Evolutionary conservation across 2,888 invertebrate species (phyloP).

Genomic region (Agrypnus murinus): DNA sequence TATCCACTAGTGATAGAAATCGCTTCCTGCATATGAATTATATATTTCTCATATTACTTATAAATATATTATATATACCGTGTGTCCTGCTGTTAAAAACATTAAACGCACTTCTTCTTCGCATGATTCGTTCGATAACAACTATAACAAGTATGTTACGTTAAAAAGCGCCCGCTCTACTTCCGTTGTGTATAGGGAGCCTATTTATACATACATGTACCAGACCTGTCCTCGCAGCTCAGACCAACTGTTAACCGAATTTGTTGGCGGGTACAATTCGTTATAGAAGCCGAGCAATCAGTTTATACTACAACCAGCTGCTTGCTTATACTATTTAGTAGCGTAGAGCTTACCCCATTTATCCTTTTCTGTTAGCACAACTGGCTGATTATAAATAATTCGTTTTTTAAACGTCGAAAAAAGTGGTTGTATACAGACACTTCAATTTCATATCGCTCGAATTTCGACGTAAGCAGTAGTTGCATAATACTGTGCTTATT

Average conservation of each 20-base stretch:
- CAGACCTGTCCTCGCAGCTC: slow-evolving; percentile 42
- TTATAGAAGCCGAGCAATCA: slow-evolving; percentile 45
- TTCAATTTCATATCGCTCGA: slow-evolving; percentile 17
- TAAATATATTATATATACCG: slow-evolving; percentile 1
- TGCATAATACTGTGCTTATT: slow-evolving; percentile 35
- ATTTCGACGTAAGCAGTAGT: slow-evolving; percentile 7
- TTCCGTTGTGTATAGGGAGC: slow-evolving; percentile 40
- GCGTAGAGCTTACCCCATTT: slow-evolving; percentile 1
- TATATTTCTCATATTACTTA: not conserved
- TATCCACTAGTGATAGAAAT: not conserved
- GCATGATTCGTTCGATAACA: slow-evolving; percentile 30
- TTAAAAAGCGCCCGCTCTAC: slow-evolving; percentile 20
- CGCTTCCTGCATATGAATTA: not conserved
- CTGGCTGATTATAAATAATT: slow-evolving; percentile 22
- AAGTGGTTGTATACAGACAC: slow-evolving; percentile 14
- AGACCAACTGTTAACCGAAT: slow-evolving; percentile 49
- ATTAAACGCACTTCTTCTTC: slow-evolving; percentile 12
- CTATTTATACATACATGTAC: slow-evolving; percentile 34
- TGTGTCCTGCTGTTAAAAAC: slow-evolving; percentile 17
- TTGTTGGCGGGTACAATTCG: slow-evolving; percentile 50
- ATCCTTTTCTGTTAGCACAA: not conserved
- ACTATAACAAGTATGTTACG: slow-evolving; percentile 28
- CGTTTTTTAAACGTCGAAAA: slow-evolving; percentile 25
- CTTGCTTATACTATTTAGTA: too few species aligned
- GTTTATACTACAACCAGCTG: slow-evolving; percentile 42